phyloP scores from a whole-genome alignment of 2,797 vertebrate genomes.

The Lates japonicus region DNA sequence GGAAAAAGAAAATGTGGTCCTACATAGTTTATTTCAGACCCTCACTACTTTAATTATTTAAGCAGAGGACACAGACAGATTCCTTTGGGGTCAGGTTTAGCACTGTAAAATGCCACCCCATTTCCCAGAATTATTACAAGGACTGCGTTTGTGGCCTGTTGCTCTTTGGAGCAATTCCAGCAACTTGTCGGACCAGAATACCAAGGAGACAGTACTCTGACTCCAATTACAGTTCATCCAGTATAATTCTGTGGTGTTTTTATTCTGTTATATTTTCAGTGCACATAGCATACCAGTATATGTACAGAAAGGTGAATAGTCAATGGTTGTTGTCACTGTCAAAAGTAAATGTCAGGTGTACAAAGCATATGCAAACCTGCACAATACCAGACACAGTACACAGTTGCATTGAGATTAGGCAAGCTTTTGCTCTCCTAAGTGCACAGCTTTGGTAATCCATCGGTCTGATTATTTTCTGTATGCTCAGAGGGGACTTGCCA shows the following conservation, averaged over 20 bases:
- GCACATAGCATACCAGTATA: not conserved
- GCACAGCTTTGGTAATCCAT: conserved; percentile 27
- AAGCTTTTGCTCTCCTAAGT: not conserved
- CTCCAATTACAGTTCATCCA: conserved; percentile 4
- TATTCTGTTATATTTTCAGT: not conserved
- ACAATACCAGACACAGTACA: conserved; percentile 3
- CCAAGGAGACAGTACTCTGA: conserved; percentile 2
- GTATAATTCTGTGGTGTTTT: not conserved
- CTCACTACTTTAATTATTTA: conserved; percentile 69
- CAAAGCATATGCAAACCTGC: conserved; percentile 4
- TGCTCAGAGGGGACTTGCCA: conserved; percentile 47
- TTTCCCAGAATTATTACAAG: conserved; percentile 57
- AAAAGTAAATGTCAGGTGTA: conserved; percentile 17
- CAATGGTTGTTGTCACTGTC: conserved; percentile 14
- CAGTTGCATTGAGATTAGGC: conserved; percentile 3
- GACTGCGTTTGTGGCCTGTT: conserved; percentile 35
- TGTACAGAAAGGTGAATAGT: not conserved
- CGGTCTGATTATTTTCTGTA: conserved; percentile 34
- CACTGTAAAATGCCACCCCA: conserved; percentile 65
- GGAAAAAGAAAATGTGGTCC: conserved; percentile 57
- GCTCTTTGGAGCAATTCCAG: conserved; percentile 46
- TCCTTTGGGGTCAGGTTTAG: conserved; percentile 61
- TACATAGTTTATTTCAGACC: conserved; percentile 67
- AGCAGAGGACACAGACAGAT: conserved; percentile 71
- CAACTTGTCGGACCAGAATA: conserved; percentile 22